Evolutionary conservation across 2,888 invertebrate genomes (phyloP).

Genomic region (Calliopum simillimum): DNA sequence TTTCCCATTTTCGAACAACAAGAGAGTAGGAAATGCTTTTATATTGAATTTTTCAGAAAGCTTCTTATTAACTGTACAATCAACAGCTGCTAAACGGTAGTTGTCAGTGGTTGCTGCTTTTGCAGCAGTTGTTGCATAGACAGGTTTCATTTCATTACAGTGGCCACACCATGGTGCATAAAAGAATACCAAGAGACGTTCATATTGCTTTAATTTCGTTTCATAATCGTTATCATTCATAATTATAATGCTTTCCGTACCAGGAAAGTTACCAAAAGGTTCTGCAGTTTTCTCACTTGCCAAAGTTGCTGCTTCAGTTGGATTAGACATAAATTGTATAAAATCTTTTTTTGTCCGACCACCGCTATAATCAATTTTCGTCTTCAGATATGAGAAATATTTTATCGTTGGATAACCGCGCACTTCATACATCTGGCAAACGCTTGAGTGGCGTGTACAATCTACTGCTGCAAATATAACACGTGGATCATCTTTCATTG

Average conservation of each 20-base stretch:
- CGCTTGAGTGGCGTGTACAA: constrained; percentile 74
- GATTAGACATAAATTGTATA: constrained; percentile 56
- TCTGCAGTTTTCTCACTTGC: constrained; percentile 52
- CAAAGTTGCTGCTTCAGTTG: not conserved
- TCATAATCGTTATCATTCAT: constrained; percentile 78
- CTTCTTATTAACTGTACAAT: constrained; percentile 74
- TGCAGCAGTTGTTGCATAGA: constrained; percentile 71
- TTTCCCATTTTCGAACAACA: constrained; percentile 72
- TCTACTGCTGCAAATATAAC: constrained; percentile 86
- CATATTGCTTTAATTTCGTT: constrained; percentile 78
- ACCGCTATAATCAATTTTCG: constrained; percentile 76
- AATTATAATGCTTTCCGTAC: constrained; percentile 63
- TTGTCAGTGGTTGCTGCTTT: constrained; percentile 44
- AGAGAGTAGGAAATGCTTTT: constrained; percentile 76
- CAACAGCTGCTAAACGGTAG: constrained; percentile 71
- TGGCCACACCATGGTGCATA: constrained; percentile 88
- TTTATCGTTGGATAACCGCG: constrained; percentile 88
- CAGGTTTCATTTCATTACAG: constrained; percentile 77
- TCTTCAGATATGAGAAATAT: constrained; percentile 85
- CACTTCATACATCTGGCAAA: constrained; percentile 80
- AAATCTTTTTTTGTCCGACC: constrained; percentile 76
- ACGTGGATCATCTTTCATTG: constrained; percentile 81
- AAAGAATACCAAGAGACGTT: constrained; percentile 86
- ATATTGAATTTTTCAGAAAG: constrained; percentile 73
- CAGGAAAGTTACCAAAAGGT: constrained; percentile 67